A percentile compares a stretch with the other conserved stretches of the same genome.
Conservation (phyloP, 2,888 invertebrate genomes). For the Strigamia maritima region DNA sequence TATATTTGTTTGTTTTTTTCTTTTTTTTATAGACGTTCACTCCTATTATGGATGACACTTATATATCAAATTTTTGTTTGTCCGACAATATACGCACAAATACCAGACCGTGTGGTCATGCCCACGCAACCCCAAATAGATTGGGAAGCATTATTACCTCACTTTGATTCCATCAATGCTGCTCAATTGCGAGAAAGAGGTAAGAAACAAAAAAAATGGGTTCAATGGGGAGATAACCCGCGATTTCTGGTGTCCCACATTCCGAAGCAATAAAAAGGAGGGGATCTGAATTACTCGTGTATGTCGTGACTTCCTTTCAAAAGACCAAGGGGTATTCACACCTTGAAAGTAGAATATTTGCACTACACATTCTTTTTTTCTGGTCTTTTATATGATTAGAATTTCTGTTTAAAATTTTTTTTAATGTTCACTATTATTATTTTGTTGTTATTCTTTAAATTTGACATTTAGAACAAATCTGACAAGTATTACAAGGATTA, state of each 20-base stretch:
- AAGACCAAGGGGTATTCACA: neutral
- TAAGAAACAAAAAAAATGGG: neutral
- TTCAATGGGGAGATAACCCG: neutral
- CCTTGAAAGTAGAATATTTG: neutral
- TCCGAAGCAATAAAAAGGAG: neutral
- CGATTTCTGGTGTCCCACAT: neutral
- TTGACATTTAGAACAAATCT: too few relatives aligned
- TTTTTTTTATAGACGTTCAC: neutral
- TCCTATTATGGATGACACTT: neutral
- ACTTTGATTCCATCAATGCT: neutral
- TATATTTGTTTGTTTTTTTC: neutral
- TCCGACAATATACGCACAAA: neutral
- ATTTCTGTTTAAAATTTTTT: too few relatives aligned
- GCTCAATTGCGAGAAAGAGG: neutral
- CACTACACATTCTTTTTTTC: too few relatives aligned
- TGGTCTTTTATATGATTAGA: too few relatives aligned
- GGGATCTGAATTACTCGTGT: neutral
- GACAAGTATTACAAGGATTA: too few relatives aligned
- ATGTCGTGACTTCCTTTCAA: neutral
- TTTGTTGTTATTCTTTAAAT: too few relatives aligned
- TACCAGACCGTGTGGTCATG: constrained; percentile 23
- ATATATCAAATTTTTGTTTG: neutral
- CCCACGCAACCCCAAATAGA: constrained; percentile 25
- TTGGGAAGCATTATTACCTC: constrained; percentile 7
- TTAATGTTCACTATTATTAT: too few relatives aligned